Conservation (phyloP, 1,140 invertebrate species). For the Drosophila insularis region DNA sequence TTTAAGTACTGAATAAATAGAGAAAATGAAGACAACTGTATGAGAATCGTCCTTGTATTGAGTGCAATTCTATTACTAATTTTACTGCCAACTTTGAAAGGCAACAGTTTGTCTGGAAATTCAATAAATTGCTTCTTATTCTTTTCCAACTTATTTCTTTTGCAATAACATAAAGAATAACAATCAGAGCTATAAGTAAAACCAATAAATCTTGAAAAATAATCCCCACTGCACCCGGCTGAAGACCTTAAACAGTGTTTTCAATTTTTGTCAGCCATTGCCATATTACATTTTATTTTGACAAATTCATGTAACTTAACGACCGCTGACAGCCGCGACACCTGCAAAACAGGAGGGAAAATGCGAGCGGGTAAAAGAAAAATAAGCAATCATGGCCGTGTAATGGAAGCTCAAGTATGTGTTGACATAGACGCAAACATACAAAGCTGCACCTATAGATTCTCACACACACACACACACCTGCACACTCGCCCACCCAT, state of each 20-base stretch:
- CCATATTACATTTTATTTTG: conserved; percentile 58
- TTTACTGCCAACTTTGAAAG: not conserved
- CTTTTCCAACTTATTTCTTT: not conserved
- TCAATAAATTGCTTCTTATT: not conserved
- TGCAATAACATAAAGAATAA: conserved; percentile 2
- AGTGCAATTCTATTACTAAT: not conserved
- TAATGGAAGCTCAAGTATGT: conserved; percentile 77
- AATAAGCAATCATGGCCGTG: conserved; percentile 75
- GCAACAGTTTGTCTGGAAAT: not conserved
- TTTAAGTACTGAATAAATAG: too few relatives aligned
- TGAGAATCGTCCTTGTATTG: not conserved
- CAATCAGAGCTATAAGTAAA: conserved; percentile 8
- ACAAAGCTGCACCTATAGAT: conserved; percentile 10
- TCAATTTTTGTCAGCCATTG: conserved; percentile 45
- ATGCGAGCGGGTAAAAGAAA: conserved; percentile 24
- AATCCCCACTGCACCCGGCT: not conserved
- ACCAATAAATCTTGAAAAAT: conserved; percentile 8
- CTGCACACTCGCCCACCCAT: not conserved
- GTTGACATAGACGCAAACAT: conserved; percentile 62
- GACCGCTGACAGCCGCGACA: conserved; percentile 58
- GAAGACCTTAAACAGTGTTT: conserved; percentile 12
- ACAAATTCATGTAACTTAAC: conserved; percentile 69
- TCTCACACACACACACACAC: not conserved
- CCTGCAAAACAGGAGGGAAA: conserved; percentile 38
- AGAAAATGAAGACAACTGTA: too few relatives aligned